Evolutionary conservation across 2,113 vertebrate species (phyloP).

Genomic region (Aramus guarauna): DNA sequence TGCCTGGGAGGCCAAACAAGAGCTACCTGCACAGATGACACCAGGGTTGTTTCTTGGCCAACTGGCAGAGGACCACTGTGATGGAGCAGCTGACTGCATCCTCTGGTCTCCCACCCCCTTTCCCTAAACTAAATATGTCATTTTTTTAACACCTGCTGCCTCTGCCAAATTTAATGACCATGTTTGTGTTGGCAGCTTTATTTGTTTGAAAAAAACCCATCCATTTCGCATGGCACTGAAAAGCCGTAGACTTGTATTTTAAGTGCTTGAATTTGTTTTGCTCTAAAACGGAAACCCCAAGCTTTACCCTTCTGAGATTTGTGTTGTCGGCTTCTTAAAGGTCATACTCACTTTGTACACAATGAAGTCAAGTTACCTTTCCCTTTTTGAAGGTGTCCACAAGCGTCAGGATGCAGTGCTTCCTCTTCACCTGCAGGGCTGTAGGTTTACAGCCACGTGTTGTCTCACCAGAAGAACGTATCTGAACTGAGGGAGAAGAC

Average conservation of each 20-base stretch:
- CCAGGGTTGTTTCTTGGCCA: constrained; percentile 69
- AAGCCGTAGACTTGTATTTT: neutral
- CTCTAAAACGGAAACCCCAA: neutral
- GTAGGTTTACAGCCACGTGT: neutral
- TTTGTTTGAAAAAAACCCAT: neutral
- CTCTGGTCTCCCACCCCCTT: constrained; percentile 63
- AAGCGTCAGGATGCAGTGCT: neutral
- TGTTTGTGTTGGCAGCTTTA: constrained; percentile 48
- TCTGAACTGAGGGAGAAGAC: neutral
- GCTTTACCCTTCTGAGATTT: neutral
- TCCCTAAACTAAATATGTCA: constrained; percentile 67
- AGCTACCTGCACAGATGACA: constrained; percentile 74
- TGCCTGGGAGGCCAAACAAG: constrained; percentile 68
- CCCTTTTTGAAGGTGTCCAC: neutral
- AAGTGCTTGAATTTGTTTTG: neutral
- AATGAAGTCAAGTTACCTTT: neutral
- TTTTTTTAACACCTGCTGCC: constrained; percentile 70
- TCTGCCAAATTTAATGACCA: constrained; percentile 50
- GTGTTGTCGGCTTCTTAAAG: neutral
- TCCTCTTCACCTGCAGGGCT: neutral
- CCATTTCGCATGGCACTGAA: neutral
- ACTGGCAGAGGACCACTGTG: constrained; percentile 58
- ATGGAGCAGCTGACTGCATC: constrained; percentile 68
- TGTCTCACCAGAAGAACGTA: neutral
- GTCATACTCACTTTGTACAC: neutral